phyloP scores from a whole-genome alignment of 2,888 invertebrate genomes.

The Hirtodrosophila alboralis region DNA sequence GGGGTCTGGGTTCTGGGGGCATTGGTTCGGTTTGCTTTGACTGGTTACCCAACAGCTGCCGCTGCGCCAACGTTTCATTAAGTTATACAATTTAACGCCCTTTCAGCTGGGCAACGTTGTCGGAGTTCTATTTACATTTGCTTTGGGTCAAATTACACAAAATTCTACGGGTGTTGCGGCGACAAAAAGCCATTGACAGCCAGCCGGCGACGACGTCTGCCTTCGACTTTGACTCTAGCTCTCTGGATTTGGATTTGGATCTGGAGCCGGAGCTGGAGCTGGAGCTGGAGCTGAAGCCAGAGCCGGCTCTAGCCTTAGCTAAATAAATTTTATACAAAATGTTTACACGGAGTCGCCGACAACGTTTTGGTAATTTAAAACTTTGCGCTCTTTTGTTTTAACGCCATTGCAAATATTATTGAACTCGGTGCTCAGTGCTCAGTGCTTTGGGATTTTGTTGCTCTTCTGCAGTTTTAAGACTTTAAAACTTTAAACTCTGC shows the following conservation, averaged over 20 bases:
- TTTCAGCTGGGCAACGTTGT: slow-evolving; percentile 62
- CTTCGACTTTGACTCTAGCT: slow-evolving; percentile 13
- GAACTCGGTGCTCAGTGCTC: slow-evolving; percentile 46
- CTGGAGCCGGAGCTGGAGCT: slow-evolving; percentile 8
- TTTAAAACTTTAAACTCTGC: slow-evolving; percentile 26
- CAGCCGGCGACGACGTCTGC: slow-evolving; percentile 53
- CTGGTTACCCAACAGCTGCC: slow-evolving; percentile 47
- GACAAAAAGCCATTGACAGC: slow-evolving; percentile 74
- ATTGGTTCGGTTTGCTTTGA: slow-evolving; percentile 63
- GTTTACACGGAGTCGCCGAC: slow-evolving; percentile 62
- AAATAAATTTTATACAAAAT: slow-evolving; percentile 73
- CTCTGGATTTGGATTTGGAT: slow-evolving; percentile 6
- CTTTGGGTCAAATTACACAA: slow-evolving; percentile 83
- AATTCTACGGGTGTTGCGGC: slow-evolving; percentile 79
- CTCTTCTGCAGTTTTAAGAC: slow-evolving; percentile 22
- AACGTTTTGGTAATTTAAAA: slow-evolving; percentile 64
- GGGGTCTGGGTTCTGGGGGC: slow-evolving; percentile 15
- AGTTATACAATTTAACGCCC: slow-evolving; percentile 81
- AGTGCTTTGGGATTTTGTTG: neutral
- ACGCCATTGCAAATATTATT: slow-evolving; percentile 66
- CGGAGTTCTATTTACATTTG: slow-evolving; percentile 83
- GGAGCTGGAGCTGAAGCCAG: slow-evolving; percentile 2
- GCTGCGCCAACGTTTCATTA: slow-evolving; percentile 78
- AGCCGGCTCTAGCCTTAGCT: slow-evolving; percentile 37
- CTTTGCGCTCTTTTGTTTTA: slow-evolving; percentile 62